These are phyloP conservation scores for Drosophila yakuba DNA, from an alignment of 1,140 invertebrate genomes.

Conservation along the genomic window DNA sequence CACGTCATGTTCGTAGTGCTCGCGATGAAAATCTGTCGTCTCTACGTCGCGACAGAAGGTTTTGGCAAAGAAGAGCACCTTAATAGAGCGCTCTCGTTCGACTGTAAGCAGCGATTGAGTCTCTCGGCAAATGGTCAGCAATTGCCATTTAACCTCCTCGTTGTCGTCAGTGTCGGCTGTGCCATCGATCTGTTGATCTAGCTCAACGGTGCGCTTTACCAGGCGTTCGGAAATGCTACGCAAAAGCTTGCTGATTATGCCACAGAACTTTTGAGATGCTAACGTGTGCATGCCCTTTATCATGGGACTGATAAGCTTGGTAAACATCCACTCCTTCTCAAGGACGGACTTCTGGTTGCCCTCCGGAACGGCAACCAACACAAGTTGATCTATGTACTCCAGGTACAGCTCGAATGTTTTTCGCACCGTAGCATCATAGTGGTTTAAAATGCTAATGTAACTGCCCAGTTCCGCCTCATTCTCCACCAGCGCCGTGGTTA, in stretches of 20 bases:
- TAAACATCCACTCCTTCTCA: slow-evolving; percentile 93
- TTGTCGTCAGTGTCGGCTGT: slow-evolving; percentile 62
- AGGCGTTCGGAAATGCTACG: slow-evolving; percentile 72
- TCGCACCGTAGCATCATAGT: slow-evolving; percentile 92
- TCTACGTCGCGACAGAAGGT: slow-evolving; percentile 90
- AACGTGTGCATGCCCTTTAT: slow-evolving; percentile 89
- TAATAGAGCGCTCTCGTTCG: slow-evolving; percentile 91
- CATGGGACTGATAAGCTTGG: slow-evolving; percentile 89
- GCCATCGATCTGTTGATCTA: slow-evolving; percentile 72
- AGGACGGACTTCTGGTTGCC: slow-evolving; percentile 90
- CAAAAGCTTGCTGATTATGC: slow-evolving; percentile 84
- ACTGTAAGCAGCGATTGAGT: slow-evolving; percentile 92
- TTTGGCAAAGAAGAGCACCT: slow-evolving; percentile 92
- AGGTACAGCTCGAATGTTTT: slow-evolving; percentile 91
- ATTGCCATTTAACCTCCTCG: slow-evolving; percentile 80
- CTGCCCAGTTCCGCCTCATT: slow-evolving; percentile 84
- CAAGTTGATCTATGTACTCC: slow-evolving; percentile 90
- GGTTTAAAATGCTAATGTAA: slow-evolving; percentile 88
- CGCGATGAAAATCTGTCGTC: slow-evolving; percentile 84
- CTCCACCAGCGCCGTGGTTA: slow-evolving; percentile 88
- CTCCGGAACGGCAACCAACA: slow-evolving; percentile 88
- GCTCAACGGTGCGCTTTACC: slow-evolving; percentile 66
- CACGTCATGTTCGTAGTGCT: slow-evolving; percentile 84
- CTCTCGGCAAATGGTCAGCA: slow-evolving; percentile 90
- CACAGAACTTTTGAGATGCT: slow-evolving; percentile 89